phyloP scores from a whole-genome alignment of 1,140 invertebrate genomes.

The Bombus vancouverensis region DNA sequence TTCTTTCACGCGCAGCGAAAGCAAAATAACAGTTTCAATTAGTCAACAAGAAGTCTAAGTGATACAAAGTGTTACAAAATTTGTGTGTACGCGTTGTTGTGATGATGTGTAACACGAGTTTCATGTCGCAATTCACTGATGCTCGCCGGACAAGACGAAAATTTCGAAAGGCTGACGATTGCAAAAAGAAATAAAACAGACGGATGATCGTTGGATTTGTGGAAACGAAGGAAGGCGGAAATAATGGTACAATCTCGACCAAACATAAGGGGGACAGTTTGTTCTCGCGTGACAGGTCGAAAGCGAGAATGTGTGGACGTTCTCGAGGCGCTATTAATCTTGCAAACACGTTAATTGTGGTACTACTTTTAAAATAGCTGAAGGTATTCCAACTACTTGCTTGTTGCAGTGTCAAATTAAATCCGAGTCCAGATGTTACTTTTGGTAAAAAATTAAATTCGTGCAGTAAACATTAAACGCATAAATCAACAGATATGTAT shows the following conservation, averaged over 20 bases:
- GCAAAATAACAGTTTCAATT: constrained; percentile 35
- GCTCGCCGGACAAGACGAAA: not conserved
- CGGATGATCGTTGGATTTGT: constrained; percentile 3
- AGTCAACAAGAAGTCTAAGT: not conserved
- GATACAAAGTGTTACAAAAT: not conserved
- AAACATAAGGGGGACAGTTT: constrained; percentile 26
- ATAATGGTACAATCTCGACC: constrained; percentile 23
- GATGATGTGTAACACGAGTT: not conserved
- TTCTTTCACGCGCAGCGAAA: constrained; percentile 14
- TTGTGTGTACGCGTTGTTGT: not conserved
- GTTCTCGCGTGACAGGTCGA: constrained; percentile 40
- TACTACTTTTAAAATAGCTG: not conserved
- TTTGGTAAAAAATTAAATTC: too few relatives aligned
- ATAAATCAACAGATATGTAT: too few relatives aligned
- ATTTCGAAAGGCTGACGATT: constrained; percentile 1
- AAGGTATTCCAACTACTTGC: not conserved
- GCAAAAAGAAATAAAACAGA: not conserved
- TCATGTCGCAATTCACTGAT: not conserved
- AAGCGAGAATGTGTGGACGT: constrained; percentile 35
- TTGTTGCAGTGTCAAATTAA: not conserved
- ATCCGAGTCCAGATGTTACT: too few relatives aligned
- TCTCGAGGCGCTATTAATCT: not conserved
- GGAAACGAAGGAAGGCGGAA: constrained; percentile 28
- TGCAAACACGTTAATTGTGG: not conserved
- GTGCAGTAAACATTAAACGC: too few relatives aligned